phyloP scores from a whole-genome alignment of 2,113 vertebrate genomes.

The Sarotherodon lohbergeri region DNA sequence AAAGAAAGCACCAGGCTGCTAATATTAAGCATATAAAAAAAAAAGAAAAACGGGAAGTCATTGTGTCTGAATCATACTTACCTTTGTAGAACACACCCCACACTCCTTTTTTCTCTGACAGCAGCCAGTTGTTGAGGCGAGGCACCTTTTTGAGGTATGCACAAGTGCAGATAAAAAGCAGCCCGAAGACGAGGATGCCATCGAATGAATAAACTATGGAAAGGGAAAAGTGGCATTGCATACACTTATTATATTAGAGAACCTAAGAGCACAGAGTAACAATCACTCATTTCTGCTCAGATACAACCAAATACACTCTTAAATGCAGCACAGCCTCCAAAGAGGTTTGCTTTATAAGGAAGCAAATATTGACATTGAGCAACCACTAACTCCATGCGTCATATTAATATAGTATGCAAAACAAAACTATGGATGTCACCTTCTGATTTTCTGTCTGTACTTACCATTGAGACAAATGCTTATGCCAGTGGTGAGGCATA shows the following conservation, averaged over 20 bases:
- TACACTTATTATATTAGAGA: neutral
- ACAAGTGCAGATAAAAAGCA: conserved; percentile 93
- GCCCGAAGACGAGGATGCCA: conserved; percentile 89
- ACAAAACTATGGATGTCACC: neutral
- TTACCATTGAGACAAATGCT: neutral
- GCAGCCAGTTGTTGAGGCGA: conserved; percentile 87
- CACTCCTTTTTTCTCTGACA: conserved; percentile 89
- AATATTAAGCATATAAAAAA: neutral
- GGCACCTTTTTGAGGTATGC: conserved; percentile 96
- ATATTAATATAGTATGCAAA: neutral
- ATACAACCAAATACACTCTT: neutral
- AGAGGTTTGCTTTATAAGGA: neutral
- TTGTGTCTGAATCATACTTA: conserved; percentile 26
- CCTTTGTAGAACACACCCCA: conserved; percentile 98
- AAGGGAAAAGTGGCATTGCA: neutral
- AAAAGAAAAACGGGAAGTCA: neutral
- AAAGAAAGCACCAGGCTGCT: neutral
- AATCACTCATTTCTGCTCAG: neutral
- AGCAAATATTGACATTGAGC: neutral
- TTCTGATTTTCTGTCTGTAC: neutral
- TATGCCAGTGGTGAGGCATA: neutral
- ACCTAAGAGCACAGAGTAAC: neutral
- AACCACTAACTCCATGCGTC: neutral
- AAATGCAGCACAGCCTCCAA: neutral
- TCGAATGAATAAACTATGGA: conserved; percentile 84